Evolutionary conservation across 2,888 invertebrate genomes (phyloP).

Genomic region (Melinopterus prodromus): DNA sequence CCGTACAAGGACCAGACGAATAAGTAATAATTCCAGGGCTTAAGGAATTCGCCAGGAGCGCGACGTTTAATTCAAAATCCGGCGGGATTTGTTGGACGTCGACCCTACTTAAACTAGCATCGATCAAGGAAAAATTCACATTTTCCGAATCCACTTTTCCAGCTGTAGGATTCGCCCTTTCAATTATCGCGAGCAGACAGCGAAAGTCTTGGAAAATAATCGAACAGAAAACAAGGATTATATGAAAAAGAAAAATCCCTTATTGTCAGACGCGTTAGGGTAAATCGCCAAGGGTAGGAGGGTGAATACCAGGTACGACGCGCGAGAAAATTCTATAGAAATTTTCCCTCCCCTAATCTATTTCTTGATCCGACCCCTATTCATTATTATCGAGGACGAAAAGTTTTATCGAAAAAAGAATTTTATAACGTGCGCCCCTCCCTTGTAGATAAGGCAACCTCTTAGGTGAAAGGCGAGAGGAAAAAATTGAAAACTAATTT

Average conservation of each 20-base stretch:
- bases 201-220: not conserved
- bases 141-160: not conserved
- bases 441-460: not conserved
- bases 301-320: conserved; percentile 25
- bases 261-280: not conserved
- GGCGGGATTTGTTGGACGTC: not conserved
- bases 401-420: conserved; percentile 34
- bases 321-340: conserved; percentile 28
- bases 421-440: not conserved
- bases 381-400: conserved; percentile 31
- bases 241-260: conserved; percentile 4
- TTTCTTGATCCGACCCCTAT: conserved; percentile 27
- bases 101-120: not conserved
- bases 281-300: not conserved
- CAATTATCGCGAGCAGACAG: not conserved
- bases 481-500: conserved; percentile 24
- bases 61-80: too few species aligned
- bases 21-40: too few species aligned
- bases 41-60: too few species aligned
- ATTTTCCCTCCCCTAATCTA: conserved; percentile 25
- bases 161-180: not conserved
- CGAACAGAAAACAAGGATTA: conserved; percentile 4
- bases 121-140: not conserved
- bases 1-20: too few species aligned
- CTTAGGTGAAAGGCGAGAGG: not conserved